These are phyloP conservation scores for Sander vitreus DNA, from an alignment of 2,113 vertebrate genomes.

Conservation along the genomic window DNA sequence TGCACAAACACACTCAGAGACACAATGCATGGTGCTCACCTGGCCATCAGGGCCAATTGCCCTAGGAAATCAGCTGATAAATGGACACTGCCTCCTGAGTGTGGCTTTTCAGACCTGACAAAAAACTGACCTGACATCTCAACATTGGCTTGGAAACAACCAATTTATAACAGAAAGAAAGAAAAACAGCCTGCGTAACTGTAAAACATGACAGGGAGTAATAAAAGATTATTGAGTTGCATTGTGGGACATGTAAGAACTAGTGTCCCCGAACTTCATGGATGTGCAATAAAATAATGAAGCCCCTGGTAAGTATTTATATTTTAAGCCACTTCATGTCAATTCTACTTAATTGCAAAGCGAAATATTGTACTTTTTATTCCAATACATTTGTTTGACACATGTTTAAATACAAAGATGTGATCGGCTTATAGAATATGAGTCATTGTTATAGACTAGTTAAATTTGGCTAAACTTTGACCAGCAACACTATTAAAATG, in stretches of 20 bases:
- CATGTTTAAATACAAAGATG: not conserved
- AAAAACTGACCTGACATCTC: not conserved
- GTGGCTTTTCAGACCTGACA: not conserved
- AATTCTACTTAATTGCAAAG: not conserved
- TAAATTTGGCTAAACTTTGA: not conserved
- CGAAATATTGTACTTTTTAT: not conserved
- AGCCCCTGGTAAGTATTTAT: no score
- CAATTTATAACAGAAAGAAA: not conserved
- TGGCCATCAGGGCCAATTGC: no score
- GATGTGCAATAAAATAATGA: not conserved
- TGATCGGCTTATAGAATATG: not conserved
- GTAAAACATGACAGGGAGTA: not conserved
- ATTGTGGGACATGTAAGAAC: not conserved
- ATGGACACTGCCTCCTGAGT: not conserved
- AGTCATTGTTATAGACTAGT: not conserved
- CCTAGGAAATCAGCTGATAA: no score
- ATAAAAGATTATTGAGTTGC: not conserved
- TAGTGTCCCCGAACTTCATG: not conserved
- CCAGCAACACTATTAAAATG: not conserved
- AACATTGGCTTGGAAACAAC: not conserved
- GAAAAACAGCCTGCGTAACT: not conserved
- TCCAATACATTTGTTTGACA: not conserved
- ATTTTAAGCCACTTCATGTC: not conserved
- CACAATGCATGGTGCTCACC: not conserved
- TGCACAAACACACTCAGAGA: not conserved